phyloP scores from a whole-genome alignment of 2,888 invertebrate species.

The Eristalinus sepulchralis region DNA sequence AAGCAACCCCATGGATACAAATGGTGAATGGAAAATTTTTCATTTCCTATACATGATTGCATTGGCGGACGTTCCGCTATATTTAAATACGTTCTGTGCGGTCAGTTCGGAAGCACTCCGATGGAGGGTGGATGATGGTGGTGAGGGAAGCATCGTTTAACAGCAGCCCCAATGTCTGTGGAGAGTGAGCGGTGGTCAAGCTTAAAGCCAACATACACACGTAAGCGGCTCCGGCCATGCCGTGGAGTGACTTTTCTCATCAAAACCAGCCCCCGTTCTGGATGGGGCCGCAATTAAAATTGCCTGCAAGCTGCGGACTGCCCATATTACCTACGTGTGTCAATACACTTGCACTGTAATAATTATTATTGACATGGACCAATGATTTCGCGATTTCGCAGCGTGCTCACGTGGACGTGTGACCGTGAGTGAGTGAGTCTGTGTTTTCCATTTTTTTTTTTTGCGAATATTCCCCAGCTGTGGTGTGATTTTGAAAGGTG shows the following conservation, averaged over 20 bases:
- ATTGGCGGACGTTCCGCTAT: conserved; percentile 24
- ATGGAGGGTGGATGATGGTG: background rate
- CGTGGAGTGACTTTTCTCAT: conserved; percentile 2
- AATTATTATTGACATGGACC: conserved; percentile 50
- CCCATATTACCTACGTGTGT: conserved; percentile 1
- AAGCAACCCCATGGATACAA: conserved; percentile 1
- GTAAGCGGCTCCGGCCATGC: background rate
- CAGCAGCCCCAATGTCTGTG: conserved; percentile 12
- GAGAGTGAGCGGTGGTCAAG: conserved; percentile 39
- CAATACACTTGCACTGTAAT: conserved; percentile 34
- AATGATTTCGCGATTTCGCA: conserved; percentile 50
- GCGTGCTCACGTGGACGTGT: background rate
- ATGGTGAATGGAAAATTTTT: conserved; percentile 21
- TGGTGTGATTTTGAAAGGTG: conserved; percentile 28
- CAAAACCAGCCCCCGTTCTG: conserved; percentile 9
- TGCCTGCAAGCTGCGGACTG: conserved; percentile 1
- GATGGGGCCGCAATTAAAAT: conserved; percentile 25
- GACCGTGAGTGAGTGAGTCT: background rate
- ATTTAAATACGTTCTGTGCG: conserved; percentile 55
- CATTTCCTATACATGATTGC: conserved; percentile 46
- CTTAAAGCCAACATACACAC: conserved; percentile 33
- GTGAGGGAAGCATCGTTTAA: background rate
- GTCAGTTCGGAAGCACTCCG: conserved; percentile 43
- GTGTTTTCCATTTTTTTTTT: background rate
- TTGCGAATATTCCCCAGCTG: background rate